phyloP scores from a whole-genome alignment of 2,888 invertebrate species.

The Plebejus melissa region DNA sequence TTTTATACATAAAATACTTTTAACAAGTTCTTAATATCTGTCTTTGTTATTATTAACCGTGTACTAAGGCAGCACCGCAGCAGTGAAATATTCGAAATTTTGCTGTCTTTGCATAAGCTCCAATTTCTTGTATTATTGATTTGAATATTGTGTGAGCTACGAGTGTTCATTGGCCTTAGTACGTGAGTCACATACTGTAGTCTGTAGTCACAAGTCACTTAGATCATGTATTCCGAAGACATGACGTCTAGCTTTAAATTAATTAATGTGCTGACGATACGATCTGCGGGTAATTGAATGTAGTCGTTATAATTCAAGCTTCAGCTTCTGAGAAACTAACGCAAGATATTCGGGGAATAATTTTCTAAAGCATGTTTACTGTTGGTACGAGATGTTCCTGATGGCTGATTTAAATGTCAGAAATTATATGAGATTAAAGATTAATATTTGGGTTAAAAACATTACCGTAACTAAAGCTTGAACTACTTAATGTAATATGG shows the following conservation, averaged over 20 bases:
- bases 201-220: conserved; percentile 3
- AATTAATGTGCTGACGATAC: conserved; percentile 42
- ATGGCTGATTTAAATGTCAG: no score
- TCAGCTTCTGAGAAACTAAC: conserved; percentile 3
- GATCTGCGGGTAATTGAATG: conserved; percentile 39
- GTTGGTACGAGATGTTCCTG: no score
- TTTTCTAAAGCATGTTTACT: background rate
- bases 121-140: background rate
- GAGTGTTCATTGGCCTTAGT: conserved; percentile 30
- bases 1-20: no score
- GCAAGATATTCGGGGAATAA: background rate
- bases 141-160: conserved; percentile 6
- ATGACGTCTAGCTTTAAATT: conserved; percentile 37
- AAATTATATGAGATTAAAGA: no score
- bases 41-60: no score
- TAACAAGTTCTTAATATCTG: no score
- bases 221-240: conserved; percentile 26
- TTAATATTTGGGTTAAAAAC: no score
- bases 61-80: no score
- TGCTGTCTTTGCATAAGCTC: background rate
- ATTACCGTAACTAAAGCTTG: no score
- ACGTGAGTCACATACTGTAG: conserved; percentile 11
- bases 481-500: no score
- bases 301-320: background rate
- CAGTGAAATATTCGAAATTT: no score